Evolutionary conservation across 2,888 invertebrate genomes (phyloP), one percentile per base, ranked within the genome.

Genomic region (Glyphotaelius pellucidus): DNA sequence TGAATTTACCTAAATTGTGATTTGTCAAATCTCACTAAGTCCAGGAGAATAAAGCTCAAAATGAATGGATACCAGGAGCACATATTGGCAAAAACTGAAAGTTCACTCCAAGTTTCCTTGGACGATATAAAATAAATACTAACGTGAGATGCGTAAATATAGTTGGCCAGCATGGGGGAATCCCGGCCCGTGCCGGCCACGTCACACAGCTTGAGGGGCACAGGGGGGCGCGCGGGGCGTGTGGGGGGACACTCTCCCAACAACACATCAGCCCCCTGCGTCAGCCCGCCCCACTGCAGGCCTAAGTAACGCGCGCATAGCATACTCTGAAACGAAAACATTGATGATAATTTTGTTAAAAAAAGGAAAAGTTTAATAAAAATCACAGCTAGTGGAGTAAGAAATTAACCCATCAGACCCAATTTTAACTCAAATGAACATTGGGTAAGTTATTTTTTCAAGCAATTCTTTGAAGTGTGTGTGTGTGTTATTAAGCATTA

Each of bases 171-270:
- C 98, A 99, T 98, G 92, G 96, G 96, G 14, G 98, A 98, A 87
- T 96, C 96, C 19, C 98, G 95, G 15, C 98, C 97, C 93, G 97
- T 97, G 32, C 99, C 98, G 85, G 98, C 98, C 91, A 99, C 97
- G 95, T 99, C 99, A 96, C 98, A 98, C 52, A 99, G 96, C 95
- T 98, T 97, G 90, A 98, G 95, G 42, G 97, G 97, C 88, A 98
- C 97, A 94, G 95, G 94, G 15, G 95, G 95, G n/a, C 95, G 95
- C 94, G 95, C 94, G 11, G 95, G 95, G 32, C 95, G 95, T 92
- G 95, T 94, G 38, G 95, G 95, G 42, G 95, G 93, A 94, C 96
- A 95, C 94, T 95, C 95, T 19, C 96, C 96, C 67, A 95, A 95
- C 94, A 95, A 94, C 94, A 96, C 95, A 94, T 95, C 96, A 3